Conservation (phyloP, 2,888 invertebrate species). For the Corbicula japonica region DNA sequence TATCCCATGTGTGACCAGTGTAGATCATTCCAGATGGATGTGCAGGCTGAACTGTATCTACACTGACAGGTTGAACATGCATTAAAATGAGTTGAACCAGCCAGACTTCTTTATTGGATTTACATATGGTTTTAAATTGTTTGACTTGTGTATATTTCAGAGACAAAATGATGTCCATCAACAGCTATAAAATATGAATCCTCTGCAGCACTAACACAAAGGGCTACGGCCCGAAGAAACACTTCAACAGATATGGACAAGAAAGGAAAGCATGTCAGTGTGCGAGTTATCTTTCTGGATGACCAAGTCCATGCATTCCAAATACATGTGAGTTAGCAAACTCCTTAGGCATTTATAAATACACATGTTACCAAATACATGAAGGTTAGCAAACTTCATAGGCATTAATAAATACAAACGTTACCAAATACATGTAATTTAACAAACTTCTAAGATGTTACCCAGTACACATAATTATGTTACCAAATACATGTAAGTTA, state of each 20-base stretch:
- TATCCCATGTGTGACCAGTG: no score
- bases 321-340: conserved; percentile 81
- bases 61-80: no score
- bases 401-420: background rate
- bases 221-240: no score
- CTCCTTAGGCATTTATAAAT: background rate
- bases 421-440: background rate
- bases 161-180: no score
- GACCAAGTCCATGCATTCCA: conserved; percentile 84
- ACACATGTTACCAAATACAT: background rate
- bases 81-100: no score
- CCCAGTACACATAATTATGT: background rate
- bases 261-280: conserved; percentile 84
- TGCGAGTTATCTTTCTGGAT: conserved; percentile 84
- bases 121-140: no score
- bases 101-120: no score
- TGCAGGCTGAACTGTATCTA: no score
- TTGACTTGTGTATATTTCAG: no score
- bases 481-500: background rate
- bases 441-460: background rate
- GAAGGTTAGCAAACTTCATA: background rate
- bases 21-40: no score
- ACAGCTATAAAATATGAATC: no score
- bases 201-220: no score
- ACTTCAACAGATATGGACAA: conserved; percentile 60